Conservation (phyloP, 1,140 invertebrate genomes). For the Bombus consobrinus region DNA sequence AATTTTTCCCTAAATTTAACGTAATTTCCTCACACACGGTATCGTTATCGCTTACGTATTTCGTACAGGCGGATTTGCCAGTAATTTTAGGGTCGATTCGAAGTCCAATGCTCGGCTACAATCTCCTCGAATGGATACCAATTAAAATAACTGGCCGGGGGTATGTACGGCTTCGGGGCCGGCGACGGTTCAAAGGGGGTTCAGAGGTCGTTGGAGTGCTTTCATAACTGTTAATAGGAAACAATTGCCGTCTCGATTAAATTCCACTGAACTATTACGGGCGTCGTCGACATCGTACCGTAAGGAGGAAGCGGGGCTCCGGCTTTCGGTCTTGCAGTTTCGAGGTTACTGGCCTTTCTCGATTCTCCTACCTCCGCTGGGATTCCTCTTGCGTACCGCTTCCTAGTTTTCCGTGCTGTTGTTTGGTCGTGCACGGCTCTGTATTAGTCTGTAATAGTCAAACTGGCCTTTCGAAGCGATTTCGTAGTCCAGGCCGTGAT, state of each 20-base stretch:
- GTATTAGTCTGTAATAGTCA: conserved; percentile 5
- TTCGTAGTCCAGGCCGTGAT: neutral
- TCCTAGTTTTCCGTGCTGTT: conserved; percentile 26
- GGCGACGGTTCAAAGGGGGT: conserved; percentile 23
- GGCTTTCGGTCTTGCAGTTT: conserved; percentile 7
- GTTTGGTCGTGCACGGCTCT: neutral
- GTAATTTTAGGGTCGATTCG: conserved; percentile 33
- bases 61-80: neutral
- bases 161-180: conserved; percentile 22
- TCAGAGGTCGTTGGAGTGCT: conserved; percentile 49
- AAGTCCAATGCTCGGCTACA: neutral
- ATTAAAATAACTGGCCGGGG: conserved; percentile 10
- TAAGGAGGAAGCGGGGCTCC: neutral
- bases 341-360: conserved; percentile 39
- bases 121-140: conserved; percentile 39
- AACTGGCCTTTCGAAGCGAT: conserved; percentile 8
- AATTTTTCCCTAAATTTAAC: neutral
- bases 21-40: neutral
- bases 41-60: neutral
- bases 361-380: no score
- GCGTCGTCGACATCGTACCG: neutral
- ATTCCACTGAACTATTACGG: conserved; percentile 60
- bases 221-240: conserved; percentile 64
- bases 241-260: conserved; percentile 66
- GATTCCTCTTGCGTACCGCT: conserved; percentile 5